Evolutionary conservation across 2,113 vertebrate species (phyloP), one percentile per base, ranked within the genome.

Genomic region (Crypturellus undulatus): DNA sequence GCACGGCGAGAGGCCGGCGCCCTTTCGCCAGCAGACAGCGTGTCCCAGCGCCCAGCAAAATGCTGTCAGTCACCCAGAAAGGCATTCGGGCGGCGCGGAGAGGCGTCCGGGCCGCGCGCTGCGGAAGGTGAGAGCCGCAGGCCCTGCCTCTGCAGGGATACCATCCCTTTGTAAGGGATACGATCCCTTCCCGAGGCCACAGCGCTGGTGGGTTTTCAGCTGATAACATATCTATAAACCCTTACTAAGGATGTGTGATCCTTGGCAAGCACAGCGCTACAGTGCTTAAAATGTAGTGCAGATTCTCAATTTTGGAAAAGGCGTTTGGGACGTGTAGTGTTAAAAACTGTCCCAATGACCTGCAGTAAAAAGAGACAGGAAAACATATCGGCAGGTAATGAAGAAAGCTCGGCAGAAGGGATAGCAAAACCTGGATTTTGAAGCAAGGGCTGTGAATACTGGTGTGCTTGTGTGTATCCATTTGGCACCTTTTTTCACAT

Each of bases 41-140:
- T 89, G 88, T 95, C 88, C 94, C 85, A 84, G 80, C 24, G 15
- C 73, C 93, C 90, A 96, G 93, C 94, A 94, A 82, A 97, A 95
- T 90, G 92, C 65, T 25, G 87, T 77, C 96, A 93, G 77, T 96
- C 93, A 96, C 95, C 85, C 94, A 96, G 96, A 96, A 96, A 96
- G 96, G 95, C 94, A 96, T 96, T 87, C 94, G 75, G 80, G 81
- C 80, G 89, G 89, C 87, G 80, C 78, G 79, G 87, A 87, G 86
- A 90, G 89, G 93, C 94, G 93, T 95, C 79, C 93, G 90, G 94
- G 93, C 85, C 92, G 68, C 71, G 90, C 60, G n/a, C 73, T 81
- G 19, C 84, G 88, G 81, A 96, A 95, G 93, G 85, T 96, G 90
- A 92, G 94, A 88, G 69, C 70, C 2, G 4, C 70, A 92, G 43